Percentiles rank a stretch among this genome's conserved stretches.
Evolutionary conservation across 2,113 vertebrate species (phyloP).

Genomic region (Oxyruncus cristatus): DNA sequence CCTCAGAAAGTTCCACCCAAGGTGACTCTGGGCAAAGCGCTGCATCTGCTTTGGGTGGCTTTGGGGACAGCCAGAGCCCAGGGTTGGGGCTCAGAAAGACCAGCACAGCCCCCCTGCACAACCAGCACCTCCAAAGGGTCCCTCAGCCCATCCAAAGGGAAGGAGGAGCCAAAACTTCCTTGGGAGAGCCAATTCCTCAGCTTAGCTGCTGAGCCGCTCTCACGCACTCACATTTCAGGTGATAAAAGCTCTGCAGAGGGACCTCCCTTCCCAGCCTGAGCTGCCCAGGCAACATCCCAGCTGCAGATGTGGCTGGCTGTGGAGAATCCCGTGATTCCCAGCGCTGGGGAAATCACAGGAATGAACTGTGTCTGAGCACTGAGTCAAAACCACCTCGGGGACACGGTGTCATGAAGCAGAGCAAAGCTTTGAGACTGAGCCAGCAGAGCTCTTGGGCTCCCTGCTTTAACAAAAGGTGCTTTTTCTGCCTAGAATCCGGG

Average conservation of each 20-base stretch:
- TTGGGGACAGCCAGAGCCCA: background rate
- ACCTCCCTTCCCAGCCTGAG: background rate
- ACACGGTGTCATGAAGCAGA: background rate
- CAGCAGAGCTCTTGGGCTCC: background rate
- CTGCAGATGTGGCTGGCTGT: background rate
- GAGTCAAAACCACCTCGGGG: accelerated
- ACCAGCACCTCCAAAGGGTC: background rate
- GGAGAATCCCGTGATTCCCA: accelerated
- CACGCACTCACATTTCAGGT: accelerated
- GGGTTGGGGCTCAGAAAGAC: background rate
- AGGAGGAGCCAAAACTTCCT: background rate
- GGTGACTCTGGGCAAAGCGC: background rate
- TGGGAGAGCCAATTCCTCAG: background rate
- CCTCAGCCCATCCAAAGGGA: background rate
- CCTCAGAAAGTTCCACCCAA: background rate
- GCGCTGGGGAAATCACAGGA: background rate
- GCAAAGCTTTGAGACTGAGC: background rate
- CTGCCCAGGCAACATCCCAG: background rate
- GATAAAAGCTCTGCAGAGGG: background rate
- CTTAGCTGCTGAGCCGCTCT: background rate
- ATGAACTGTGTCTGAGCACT: background rate
- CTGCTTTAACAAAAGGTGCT: accelerated
- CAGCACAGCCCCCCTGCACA: background rate
- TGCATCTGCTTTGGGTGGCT: background rate
- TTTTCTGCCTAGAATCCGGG: background rate